phyloP scores from a whole-genome alignment of 2,797 vertebrate species.

The Heliangelus exortis region DNA sequence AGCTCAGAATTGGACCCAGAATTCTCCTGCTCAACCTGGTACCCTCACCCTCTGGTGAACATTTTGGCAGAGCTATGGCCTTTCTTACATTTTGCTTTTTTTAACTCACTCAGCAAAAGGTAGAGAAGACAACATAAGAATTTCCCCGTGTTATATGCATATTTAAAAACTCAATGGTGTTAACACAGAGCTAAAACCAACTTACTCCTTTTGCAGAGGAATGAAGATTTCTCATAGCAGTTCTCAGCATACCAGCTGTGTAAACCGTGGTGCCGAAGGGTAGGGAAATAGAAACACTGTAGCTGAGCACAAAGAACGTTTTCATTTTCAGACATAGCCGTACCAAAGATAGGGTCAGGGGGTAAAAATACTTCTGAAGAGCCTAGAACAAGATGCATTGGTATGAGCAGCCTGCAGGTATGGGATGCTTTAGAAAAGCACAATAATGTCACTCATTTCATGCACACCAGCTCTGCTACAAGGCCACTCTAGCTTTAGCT shows the following conservation, averaged over 20 bases:
- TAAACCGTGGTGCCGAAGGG: conserved; percentile 89
- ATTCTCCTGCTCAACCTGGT: not conserved
- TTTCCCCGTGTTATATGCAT: not conserved
- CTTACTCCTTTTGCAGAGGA: conserved; percentile 97
- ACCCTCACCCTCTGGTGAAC: not conserved
- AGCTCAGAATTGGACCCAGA: not conserved
- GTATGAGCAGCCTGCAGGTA: conserved; percentile 16
- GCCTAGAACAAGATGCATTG: conserved; percentile 73
- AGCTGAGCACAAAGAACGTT: conserved; percentile 94
- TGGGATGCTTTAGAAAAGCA: not conserved
- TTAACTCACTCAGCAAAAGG: not conserved
- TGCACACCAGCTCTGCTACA: not conserved
- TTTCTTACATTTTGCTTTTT: not conserved
- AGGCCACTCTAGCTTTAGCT: not conserved
- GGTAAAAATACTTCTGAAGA: conserved; percentile 94
- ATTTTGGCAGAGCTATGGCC: not conserved
- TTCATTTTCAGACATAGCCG: conserved; percentile 86
- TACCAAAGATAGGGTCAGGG: conserved; percentile 85
- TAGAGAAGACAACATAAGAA: not conserved
- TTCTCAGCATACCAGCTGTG: conserved; percentile 98
- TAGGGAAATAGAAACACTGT: conserved; percentile 91
- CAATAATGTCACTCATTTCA: not conserved
- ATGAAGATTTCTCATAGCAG: conserved; percentile 95
- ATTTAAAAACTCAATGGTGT: not conserved
- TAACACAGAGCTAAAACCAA: not conserved